Percentiles rank a stretch among this genome's conserved stretches.
These are phyloP conservation scores for Meteorus colon DNA, from an alignment of 2,888 invertebrate species.

Conservation along the genomic window DNA sequence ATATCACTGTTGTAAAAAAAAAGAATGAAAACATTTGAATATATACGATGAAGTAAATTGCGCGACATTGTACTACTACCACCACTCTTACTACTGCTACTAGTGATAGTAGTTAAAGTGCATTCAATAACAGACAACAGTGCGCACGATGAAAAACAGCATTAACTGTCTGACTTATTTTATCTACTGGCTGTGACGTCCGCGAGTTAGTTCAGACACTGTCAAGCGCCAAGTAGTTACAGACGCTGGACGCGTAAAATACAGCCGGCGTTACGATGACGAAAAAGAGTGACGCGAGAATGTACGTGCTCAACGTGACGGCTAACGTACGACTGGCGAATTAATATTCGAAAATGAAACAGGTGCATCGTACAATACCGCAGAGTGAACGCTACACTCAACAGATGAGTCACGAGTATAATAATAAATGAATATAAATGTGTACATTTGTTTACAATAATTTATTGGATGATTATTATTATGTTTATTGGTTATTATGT, in stretches of 20 bases:
- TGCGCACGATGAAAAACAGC: neutral
- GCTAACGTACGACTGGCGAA: constrained; percentile 45
- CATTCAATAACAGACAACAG: neutral
- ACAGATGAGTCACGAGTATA: neutral
- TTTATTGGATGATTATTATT: neutral
- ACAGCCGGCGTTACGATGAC: neutral
- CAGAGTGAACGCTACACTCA: neutral
- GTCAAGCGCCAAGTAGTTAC: neutral
- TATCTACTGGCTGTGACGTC: neutral
- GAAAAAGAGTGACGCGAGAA: neutral
- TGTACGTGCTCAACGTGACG: constrained; percentile 30
- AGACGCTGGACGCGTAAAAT: neutral
- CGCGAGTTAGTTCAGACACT: neutral
- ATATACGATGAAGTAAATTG: too few species aligned
- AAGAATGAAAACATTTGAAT: too few species aligned
- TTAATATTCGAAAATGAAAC: neutral
- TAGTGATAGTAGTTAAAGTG: too few species aligned
- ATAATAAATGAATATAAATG: neutral
- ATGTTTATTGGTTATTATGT: too few species aligned
- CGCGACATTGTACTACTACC: too few species aligned
- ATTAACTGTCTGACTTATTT: neutral
- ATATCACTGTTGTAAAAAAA: too few species aligned
- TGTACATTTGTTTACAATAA: neutral
- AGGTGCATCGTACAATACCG: neutral
- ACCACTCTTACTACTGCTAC: too few species aligned